Evolutionary conservation across 2,113 vertebrate species (phyloP).

Genomic region (Sclerurus mexicanus): DNA sequence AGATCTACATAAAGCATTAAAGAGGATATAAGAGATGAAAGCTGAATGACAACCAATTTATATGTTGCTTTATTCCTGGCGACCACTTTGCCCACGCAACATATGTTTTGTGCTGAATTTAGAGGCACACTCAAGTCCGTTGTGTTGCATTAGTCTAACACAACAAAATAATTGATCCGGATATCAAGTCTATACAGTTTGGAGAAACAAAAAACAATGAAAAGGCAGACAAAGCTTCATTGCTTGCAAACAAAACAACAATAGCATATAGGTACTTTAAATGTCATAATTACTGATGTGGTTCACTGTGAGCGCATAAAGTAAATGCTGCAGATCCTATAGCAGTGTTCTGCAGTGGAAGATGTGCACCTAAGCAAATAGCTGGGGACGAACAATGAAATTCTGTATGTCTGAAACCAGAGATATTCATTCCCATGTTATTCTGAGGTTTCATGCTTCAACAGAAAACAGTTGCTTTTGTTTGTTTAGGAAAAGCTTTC

Average conservation of each 20-base stretch:
- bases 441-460: neutral
- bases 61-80: neutral
- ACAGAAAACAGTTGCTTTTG: neutral
- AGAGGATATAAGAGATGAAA: neutral
- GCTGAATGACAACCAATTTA: neutral
- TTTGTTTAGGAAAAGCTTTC: neutral
- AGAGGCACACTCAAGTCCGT: neutral
- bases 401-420: neutral
- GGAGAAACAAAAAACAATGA: neutral
- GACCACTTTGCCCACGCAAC: neutral
- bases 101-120: constrained; percentile 10
- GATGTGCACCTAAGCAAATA: neutral
- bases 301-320: neutral
- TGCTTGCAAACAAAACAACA: neutral
- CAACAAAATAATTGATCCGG: neutral
- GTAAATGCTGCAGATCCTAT: neutral
- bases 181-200: neutral
- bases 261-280: neutral
- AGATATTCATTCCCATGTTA: neutral
- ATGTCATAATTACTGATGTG: neutral
- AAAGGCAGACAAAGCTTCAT: neutral
- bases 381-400: neutral
- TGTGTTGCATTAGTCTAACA: neutral
- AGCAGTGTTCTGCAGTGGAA: neutral
- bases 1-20: neutral